Evolutionary conservation across 2,797 vertebrate species (phyloP), one percentile per base, ranked within the genome.

Genomic region (Borostomias antarcticus): DNA sequence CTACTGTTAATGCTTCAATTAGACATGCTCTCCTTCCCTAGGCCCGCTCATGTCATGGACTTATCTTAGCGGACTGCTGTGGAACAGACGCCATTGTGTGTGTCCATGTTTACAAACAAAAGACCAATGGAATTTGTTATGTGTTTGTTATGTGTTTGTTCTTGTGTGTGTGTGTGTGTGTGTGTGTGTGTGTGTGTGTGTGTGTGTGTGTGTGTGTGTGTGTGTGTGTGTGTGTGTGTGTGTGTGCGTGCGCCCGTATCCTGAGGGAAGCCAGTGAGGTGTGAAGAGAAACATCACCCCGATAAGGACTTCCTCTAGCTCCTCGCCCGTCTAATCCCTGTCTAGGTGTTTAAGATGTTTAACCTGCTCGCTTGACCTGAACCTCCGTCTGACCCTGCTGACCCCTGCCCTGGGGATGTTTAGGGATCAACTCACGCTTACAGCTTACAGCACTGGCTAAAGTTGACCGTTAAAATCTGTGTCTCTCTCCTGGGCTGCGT

Each of bases 271-370:
- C 69, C 64, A 79, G 54, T 78, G 74, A 70, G 62, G 66, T 64
- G 56, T 60, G 52, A 37, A 78, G 68, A 78, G 65, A 67, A 72
- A 81, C 63, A 66, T 83, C 68, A 82, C 71, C 78, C 76, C 43
- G 72, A 68, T 82, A 75, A 79, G 67, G 78, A 86, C 78, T 80
- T 86, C 79, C 68, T 77, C 69, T 60, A 67, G 56, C 69, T 73
- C 76, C 70, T 45, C 48, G 73, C 74, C 78, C 73, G 23, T 19
- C 75, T 88, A 88, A 89, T 89, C 85, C 84, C 78, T n/a, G 60
- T 85, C 86, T 85, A 91, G 87, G 89, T 91, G 89, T 90, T 78
- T 74, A 67, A 35, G 30, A 50, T 74, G 66, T 64, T 89, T 88
- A 91, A 90, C 88, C 81, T 84, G 83, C 75, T 82, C 35, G 75